phyloP scores from a whole-genome alignment of 1,140 invertebrate genomes.

The Drosophila azteca region DNA sequence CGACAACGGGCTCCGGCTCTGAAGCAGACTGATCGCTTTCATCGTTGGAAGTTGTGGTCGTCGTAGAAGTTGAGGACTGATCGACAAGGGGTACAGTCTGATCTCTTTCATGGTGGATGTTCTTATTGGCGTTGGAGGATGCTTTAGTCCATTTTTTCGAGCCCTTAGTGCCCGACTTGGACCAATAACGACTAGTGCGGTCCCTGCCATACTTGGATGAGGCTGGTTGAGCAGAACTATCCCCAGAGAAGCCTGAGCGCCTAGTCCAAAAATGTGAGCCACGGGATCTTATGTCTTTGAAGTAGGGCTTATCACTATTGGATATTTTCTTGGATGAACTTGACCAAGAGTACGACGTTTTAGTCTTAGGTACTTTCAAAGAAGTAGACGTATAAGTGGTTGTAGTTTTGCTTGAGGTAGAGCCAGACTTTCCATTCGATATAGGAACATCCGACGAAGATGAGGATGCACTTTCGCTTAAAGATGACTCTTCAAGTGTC shows the following conservation, averaged over 20 bases:
- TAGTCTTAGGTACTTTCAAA: conserved; percentile 11
- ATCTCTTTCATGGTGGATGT: too few relatives aligned
- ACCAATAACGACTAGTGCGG: neutral
- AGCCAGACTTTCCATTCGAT: conserved; percentile 16
- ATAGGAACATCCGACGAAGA: neutral
- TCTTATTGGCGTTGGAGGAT: neutral
- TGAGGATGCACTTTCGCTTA: conserved; percentile 2
- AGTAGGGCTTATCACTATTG: neutral
- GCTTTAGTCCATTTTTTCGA: conserved; percentile 7
- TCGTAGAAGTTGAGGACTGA: too few relatives aligned
- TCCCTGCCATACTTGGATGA: neutral
- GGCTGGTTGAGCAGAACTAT: neutral
- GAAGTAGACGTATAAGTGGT: conserved; percentile 20
- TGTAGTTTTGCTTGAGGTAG: conserved; percentile 21
- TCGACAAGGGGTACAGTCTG: too few relatives aligned
- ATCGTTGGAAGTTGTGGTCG: neutral
- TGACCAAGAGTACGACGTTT: conserved; percentile 21
- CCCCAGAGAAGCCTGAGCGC: conserved; percentile 39
- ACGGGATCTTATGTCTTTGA: conserved; percentile 2
- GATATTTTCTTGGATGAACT: conserved; percentile 17
- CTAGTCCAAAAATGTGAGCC: conserved; percentile 31
- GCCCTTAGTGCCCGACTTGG: neutral
- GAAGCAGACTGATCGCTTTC: neutral
- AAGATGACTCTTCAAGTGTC: conserved; percentile 9
- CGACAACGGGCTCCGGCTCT: neutral